phyloP scores from a whole-genome alignment of 2,888 invertebrate species.

The Loripinus fragilis region DNA sequence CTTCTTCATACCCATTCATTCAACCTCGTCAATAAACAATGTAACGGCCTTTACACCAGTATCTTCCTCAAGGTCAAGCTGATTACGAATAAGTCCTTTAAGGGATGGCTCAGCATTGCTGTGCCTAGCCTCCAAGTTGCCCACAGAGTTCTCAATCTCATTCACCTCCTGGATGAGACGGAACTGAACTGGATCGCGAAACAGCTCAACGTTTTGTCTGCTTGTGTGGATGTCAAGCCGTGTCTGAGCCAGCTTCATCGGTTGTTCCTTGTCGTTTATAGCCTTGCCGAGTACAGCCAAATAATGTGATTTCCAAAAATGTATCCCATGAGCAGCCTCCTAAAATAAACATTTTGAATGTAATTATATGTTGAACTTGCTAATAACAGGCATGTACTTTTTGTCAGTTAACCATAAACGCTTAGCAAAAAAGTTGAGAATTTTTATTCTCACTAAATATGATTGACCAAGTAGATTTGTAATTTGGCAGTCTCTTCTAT shows the following conservation, averaged over 20 bases:
- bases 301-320: no score
- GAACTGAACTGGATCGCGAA: constrained; percentile 90
- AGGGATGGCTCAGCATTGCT: constrained; percentile 84
- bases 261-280: constrained; percentile 92
- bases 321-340: no score
- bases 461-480: no score
- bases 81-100: constrained; percentile 92
- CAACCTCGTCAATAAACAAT: constrained; percentile 96
- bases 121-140: constrained; percentile 74
- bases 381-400: no score
- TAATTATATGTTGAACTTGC: no score
- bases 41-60: constrained; percentile 95
- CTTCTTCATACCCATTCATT: constrained; percentile 87
- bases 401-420: no score
- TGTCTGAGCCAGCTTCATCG: constrained; percentile 92
- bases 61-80: constrained; percentile 95
- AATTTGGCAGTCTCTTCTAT: no score
- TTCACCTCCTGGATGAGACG: constrained; percentile 82
- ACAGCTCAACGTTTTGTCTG: constrained; percentile 91
- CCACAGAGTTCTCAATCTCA: constrained; percentile 78
- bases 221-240: constrained; percentile 92
- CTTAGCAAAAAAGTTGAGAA: no score
- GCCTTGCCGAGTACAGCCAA: constrained; percentile 92
- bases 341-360: no score
- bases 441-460: no score